Base-by-base conservation (phyloP, 2,888 invertebrate genomes). In the Steinernema carpocapsae region DNA sequence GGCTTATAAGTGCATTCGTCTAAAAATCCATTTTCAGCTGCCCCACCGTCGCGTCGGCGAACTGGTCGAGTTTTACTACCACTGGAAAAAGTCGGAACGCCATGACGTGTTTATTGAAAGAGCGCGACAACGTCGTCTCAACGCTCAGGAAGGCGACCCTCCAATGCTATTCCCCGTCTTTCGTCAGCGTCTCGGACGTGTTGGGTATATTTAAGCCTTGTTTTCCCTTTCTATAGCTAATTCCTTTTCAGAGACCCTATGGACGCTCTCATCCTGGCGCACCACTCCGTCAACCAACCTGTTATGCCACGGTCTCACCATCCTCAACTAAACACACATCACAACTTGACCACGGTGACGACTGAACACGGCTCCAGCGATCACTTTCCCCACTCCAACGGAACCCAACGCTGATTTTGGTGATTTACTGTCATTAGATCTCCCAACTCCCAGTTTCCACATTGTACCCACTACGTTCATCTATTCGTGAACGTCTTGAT, bases 21-120 rank as follows among this genome's bases (percentile, higher is more conserved):
- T n/a, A n/a, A n/a, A n/a, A n/a, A n/a, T n/a, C n/a, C 37, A 37
- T 37, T 37, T 37, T 72, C 85, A 92, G 92, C 92, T 97, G 70
- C 91, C 94, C 84, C 95, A 96, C 75, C 91, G 97, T 82, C 94
- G 95, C 10, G 95, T 97, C 56, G 94, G 96, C 43, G 97, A 99
- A 89, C 90, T 99, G 77, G 95, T 97, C 17, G 95, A 97, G 88
- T 99, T 97, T 90, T 91, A 91, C 84, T 90, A 90, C 82, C 91
- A 96, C 74, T 99, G 99, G 99, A 99, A 99, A 89, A 97, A 97
- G 89, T 97, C 97, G 32, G 97, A 97, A 87, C 91, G 97, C 22
- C 95, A 97, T 88, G 97, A 97, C 89, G 92, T 90, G 22, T 91
- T 91, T 88, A 94, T 94, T 0, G 87, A 94, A 88, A 94, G 94